phyloP scores from a whole-genome alignment of 2,113 vertebrate species.

The Oriolus oriolus region DNA sequence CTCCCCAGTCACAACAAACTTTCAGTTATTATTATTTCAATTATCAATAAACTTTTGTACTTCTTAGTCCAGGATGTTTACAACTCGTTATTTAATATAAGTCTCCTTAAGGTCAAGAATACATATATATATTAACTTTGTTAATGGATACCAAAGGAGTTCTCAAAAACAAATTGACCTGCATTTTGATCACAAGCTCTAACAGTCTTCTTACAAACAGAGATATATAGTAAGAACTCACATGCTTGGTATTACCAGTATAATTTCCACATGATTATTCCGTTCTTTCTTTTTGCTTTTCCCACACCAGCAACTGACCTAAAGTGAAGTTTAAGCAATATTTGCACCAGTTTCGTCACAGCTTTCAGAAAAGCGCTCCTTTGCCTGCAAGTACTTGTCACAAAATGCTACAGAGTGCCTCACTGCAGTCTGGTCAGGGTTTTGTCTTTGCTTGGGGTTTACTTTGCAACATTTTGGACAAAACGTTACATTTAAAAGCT shows the following conservation, averaged over 20 bases:
- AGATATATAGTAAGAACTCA: neutral
- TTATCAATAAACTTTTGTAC: neutral
- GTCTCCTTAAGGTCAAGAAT: neutral
- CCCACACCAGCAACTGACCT: neutral
- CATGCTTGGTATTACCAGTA: fast-evolving
- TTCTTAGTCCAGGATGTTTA: neutral
- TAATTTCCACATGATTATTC: neutral
- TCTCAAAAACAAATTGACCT: neutral
- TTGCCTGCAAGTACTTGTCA: neutral
- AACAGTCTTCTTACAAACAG: neutral
- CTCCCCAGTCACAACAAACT: neutral
- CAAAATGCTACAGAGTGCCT: neutral
- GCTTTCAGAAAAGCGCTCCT: neutral
- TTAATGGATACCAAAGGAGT: neutral
- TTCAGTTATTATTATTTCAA: neutral
- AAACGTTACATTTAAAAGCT: neutral
- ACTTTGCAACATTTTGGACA: neutral
- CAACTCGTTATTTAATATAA: neutral
- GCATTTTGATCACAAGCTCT: neutral
- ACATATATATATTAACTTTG: neutral
- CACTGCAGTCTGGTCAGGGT: fast-evolving
- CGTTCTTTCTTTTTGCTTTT: neutral
- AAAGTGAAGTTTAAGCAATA: neutral
- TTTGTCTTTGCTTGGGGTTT: fast-evolving
- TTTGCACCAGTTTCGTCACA: neutral